A percentile compares a stretch with the other conserved stretches of the same genome.
Conservation (phyloP, 1,140 invertebrate species). For the Sitophilus oryzae region DNA sequence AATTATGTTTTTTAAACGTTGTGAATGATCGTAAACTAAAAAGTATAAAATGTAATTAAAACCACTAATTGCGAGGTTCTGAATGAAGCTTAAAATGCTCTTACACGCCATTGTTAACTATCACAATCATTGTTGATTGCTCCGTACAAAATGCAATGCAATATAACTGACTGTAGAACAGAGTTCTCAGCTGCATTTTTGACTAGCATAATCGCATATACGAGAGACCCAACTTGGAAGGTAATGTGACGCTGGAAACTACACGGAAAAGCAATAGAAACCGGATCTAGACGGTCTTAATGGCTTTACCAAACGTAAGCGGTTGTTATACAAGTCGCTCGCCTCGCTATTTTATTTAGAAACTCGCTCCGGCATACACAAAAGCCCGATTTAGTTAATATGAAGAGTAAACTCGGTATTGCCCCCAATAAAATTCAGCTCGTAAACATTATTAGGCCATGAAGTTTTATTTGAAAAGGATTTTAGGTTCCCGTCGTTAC, state of each 20-base stretch:
- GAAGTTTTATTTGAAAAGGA: not conserved
- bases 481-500: not conserved
- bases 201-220: no score
- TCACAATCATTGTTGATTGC: no score
- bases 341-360: not conserved
- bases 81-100: no score
- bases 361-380: not conserved
- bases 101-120: no score
- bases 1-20: no score
- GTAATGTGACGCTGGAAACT: conserved; percentile 1
- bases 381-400: conserved; percentile 5
- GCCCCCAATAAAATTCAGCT: not conserved
- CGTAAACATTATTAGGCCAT: conserved; percentile 5
- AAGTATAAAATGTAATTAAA: no score
- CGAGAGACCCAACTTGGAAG: no score
- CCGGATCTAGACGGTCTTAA: conserved; percentile 1
- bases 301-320: not conserved
- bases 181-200: no score
- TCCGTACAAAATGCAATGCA: no score
- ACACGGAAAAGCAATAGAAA: conserved; percentile 2
- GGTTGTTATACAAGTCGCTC: not conserved
- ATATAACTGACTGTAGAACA: no score
- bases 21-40: no score
- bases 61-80: no score
- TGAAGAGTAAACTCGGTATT: conserved; percentile 1